Base-by-base conservation (phyloP, 1,140 invertebrate genomes). In the Drosophila busckii region DNA sequence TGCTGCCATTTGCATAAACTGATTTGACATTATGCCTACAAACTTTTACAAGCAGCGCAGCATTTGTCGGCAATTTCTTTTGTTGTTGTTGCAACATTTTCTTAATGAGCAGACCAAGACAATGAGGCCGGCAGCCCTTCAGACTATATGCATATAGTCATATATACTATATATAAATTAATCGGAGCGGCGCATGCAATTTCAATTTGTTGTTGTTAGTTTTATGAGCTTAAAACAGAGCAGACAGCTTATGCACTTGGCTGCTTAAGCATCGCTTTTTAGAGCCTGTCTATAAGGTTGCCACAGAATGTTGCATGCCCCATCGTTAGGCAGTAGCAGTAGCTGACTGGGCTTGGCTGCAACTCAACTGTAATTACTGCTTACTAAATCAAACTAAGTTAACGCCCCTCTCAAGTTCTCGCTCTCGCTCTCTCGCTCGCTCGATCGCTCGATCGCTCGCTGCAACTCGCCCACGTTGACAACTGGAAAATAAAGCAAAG, bases 91-190 rank as follows among this genome's bases (percentile, higher is more conserved):
- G 63, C 63, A 80, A 68, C 62, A 78, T 80, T 75, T 78, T 55
- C 73, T 55, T 78, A 78, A 78, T 78, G 73, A 78, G 73, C 68
- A n/a, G 54, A 53, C 73, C 80, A n/a, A n/a, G 73, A 70, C 67
- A 80, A 80, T 71, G 73, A 59, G 53, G 10, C 29, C 66, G 16
- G 15, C 22, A n/a, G 22, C 8, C 19, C 15, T 15, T 17, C 25
- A n/a, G 13, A 16, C 17, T 25, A 17, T 23, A 40, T 31, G 10
- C 23, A 29, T 29, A 13, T 19, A 48, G 29, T 40, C 19, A 26
- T 25, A 59, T 34, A 59, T 23, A 46, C 10, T 34, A 35, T 20
- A 45, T 32, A 64, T 32, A 80, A 78, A 73, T 78, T 80, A 73
- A 78, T 78, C 73, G 73, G 25, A 29, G 12, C 35, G 19, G 15